Evolutionary conservation across 2,797 vertebrate genomes (phyloP).

Genomic region (Pseudomugil gertrudae): DNA sequence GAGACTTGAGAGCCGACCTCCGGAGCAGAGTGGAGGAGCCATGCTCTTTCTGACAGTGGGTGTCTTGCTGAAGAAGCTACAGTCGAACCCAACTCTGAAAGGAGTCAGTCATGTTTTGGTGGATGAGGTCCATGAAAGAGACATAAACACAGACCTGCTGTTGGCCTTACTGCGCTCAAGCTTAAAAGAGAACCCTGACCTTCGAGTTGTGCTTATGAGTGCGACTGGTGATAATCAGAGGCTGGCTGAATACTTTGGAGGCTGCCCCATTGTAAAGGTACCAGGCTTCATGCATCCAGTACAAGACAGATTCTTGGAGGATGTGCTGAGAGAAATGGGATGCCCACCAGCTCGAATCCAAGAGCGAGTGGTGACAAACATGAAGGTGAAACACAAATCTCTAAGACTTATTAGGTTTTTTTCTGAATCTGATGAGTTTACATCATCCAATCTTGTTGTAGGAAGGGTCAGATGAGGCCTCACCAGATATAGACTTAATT

Average conservation of each 20-base stretch:
- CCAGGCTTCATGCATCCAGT: slow-evolving; percentile 97
- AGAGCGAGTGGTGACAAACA: rapidly evolving
- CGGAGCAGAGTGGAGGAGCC: slow-evolving; percentile 87
- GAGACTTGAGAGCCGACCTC: slow-evolving; percentile 91
- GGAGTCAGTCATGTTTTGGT: slow-evolving; percentile 95
- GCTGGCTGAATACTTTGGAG: slow-evolving; percentile 89
- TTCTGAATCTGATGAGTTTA: background rate
- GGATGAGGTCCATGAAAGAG: slow-evolving; percentile 96
- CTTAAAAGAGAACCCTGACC: slow-evolving; percentile 84
- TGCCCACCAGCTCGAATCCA: slow-evolving; percentile 6
- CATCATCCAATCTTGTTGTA: slow-evolving; percentile 25
- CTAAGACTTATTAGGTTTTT: background rate
- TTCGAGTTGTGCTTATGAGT: slow-evolving; percentile 94
- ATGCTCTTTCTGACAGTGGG: slow-evolving; percentile 97
- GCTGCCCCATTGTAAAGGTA: slow-evolving; percentile 89
- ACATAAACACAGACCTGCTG: slow-evolving; percentile 96
- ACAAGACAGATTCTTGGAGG: slow-evolving; percentile 88
- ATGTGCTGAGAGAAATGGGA: slow-evolving; percentile 89
- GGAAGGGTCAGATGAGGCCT: slow-evolving; percentile 75
- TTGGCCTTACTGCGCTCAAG: slow-evolving; percentile 89
- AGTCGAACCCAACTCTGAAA: slow-evolving; percentile 88
- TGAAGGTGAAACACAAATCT: slow-evolving; percentile 42
- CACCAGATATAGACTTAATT: slow-evolving; percentile 88
- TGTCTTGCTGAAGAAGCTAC: slow-evolving; percentile 91
- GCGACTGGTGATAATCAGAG: slow-evolving; percentile 92